Conservation (phyloP, 2,888 invertebrate genomes). For the Epiblema foenella region DNA sequence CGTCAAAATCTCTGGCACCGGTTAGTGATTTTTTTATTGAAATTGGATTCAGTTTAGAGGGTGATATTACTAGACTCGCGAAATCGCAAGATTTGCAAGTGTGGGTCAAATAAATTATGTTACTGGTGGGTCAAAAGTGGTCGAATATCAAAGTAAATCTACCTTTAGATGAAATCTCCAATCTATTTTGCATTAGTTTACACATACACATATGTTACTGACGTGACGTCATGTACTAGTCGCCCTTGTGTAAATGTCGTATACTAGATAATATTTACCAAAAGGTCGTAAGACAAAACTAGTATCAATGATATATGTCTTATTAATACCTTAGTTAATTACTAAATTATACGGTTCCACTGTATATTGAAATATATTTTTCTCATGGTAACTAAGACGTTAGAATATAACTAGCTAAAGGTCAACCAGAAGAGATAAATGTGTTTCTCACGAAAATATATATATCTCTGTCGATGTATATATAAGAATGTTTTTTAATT, state of each 20-base stretch:
- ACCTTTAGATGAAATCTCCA: conserved; percentile 25
- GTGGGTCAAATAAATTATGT: too few relatives aligned
- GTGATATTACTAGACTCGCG: too few relatives aligned
- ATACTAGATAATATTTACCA: neutral
- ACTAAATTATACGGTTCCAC: conserved; percentile 18
- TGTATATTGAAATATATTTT: conserved; percentile 13
- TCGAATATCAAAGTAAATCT: conserved; percentile 10
- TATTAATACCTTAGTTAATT: conserved; percentile 10
- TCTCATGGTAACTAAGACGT: conserved; percentile 3
- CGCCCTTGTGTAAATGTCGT: conserved; percentile 24
- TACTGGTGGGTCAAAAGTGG: too few relatives aligned
- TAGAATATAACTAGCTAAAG: neutral
- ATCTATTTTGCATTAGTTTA: conserved; percentile 25
- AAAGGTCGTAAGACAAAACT: neutral
- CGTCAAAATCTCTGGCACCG: too few relatives aligned
- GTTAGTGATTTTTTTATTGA: too few relatives aligned
- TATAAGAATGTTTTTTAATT: too few relatives aligned
- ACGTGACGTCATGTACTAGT: conserved; percentile 9
- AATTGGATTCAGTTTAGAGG: too few relatives aligned
- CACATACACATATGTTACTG: neutral
- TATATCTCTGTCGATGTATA: too few relatives aligned
- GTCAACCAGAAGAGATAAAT: too few relatives aligned
- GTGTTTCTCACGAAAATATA: too few relatives aligned
- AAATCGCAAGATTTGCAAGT: too few relatives aligned
- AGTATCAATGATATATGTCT: conserved; percentile 10